Evolutionary conservation across 30 jellyfish, hydroid and myxozoan genomes (phyloP).

Genomic region (Nemopilema nomurai): DNA sequence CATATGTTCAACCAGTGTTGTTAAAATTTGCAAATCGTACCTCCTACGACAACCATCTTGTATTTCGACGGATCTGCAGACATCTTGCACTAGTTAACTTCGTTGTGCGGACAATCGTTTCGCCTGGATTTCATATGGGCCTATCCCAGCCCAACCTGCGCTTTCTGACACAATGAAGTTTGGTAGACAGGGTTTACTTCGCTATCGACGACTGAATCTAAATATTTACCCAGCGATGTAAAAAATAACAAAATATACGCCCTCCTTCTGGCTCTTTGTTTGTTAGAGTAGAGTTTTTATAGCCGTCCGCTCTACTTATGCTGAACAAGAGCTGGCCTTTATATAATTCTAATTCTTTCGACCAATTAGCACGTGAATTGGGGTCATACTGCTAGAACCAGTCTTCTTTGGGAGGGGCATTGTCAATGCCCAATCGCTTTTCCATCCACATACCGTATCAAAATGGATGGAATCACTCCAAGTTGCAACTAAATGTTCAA

Average conservation of each 20-base stretch:
- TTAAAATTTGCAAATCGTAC: constrained; percentile 42
- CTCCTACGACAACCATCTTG: constrained; percentile 99
- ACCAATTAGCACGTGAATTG: constrained; percentile 69
- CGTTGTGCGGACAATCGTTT: background rate
- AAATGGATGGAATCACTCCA: too few relatives aligned
- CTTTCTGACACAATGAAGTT: background rate
- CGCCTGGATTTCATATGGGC: constrained; percentile 1
- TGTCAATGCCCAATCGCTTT: background rate
- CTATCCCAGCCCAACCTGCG: constrained; percentile 30
- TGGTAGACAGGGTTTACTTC: background rate
- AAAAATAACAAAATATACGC: background rate
- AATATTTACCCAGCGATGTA: background rate
- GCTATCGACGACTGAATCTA: background rate
- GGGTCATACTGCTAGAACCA: constrained; percentile 53
- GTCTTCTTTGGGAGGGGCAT: constrained; percentile 23
- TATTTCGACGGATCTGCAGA: constrained; percentile 97
- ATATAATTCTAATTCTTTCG: constrained; percentile 57
- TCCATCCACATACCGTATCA: background rate
- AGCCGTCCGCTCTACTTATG: constrained; percentile 45
- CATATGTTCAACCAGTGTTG: background rate
- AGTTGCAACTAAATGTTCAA: too few relatives aligned
- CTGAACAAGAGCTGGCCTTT: constrained; percentile 24
- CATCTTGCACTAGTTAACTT: constrained; percentile 18
- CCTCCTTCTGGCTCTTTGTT: background rate
- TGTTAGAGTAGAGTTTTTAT: background rate